Evolutionary conservation across 2,888 invertebrate genomes (phyloP).

Genomic region (Drosophila meridionalis): DNA sequence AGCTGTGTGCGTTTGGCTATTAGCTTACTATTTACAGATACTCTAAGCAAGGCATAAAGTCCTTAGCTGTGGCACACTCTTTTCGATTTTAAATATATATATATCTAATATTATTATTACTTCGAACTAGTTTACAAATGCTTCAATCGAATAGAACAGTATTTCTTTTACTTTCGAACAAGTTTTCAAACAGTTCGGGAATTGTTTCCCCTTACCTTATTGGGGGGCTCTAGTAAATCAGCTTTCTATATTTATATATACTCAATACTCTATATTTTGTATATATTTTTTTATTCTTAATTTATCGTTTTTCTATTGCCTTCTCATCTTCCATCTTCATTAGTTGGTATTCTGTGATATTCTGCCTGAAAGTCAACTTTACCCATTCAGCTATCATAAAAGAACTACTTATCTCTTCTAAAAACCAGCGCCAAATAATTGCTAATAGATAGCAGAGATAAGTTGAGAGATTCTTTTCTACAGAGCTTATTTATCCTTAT

Average conservation of each 20-base stretch:
- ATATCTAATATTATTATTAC: not conserved
- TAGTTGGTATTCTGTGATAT: not conserved
- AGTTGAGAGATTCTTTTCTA: not conserved
- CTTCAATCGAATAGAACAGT: not conserved
- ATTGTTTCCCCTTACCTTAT: too few relatives aligned
- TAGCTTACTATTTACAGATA: slow-evolving; percentile 60
- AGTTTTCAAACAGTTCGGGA: too few relatives aligned
- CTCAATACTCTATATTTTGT: too few relatives aligned
- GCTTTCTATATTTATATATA: too few relatives aligned
- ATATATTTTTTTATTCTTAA: too few relatives aligned
- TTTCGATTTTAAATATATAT: not conserved
- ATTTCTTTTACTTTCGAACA: too few relatives aligned
- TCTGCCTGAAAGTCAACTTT: too few relatives aligned
- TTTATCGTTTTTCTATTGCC: not conserved
- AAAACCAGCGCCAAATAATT: not conserved
- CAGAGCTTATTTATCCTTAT: not conserved
- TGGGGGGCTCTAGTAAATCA: too few relatives aligned
- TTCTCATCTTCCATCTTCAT: not conserved
- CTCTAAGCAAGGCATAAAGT: slow-evolving; percentile 14
- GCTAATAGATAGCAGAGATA: not conserved
- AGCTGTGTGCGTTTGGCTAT: slow-evolving; percentile 57
- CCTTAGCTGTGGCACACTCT: not conserved
- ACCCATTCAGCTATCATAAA: not conserved
- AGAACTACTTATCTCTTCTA: too few relatives aligned
- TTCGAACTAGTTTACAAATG: not conserved